Conservation (phyloP, 2,113 vertebrate genomes). For the Alaudala cheleensis region DNA sequence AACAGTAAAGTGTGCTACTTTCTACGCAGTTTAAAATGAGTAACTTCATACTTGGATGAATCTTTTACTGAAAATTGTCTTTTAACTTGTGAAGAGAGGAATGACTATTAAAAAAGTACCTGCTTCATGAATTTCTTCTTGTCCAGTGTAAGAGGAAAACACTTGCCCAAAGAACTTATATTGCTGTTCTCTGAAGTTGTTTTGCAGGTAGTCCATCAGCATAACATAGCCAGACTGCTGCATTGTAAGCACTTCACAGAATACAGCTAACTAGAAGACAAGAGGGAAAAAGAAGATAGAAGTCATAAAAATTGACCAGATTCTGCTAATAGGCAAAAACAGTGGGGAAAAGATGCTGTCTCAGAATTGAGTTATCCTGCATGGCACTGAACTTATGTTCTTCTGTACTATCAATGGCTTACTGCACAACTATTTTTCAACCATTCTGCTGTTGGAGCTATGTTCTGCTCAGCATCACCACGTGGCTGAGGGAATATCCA, state of each 20-base stretch:
- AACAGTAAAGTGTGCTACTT: background rate
- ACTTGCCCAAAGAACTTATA: conserved; percentile 90
- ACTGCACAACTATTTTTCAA: background rate
- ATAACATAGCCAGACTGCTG: conserved; percentile 95
- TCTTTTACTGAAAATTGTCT: background rate
- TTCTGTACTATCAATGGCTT: background rate
- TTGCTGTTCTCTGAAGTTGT: conserved; percentile 93
- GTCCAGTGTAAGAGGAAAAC: conserved; percentile 95
- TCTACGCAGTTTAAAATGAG: background rate
- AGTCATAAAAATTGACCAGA: background rate
- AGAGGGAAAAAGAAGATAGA: background rate
- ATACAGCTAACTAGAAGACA: conserved; percentile 84
- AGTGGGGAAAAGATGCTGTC: background rate
- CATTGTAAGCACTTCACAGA: conserved; percentile 99
- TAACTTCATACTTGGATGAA: background rate
- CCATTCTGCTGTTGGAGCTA: background rate
- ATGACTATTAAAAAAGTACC: conserved; percentile 72
- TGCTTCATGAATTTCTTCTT: conserved; percentile 89
- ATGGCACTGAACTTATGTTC: background rate
- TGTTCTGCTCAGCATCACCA: background rate
- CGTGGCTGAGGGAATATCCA: background rate
- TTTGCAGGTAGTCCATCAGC: conserved; percentile 98
- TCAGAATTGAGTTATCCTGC: background rate
- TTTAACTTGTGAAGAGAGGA: background rate
- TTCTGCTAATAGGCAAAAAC: background rate